Conservation (phyloP, 2,888 invertebrate genomes). For the Thymelicus acteon region DNA sequence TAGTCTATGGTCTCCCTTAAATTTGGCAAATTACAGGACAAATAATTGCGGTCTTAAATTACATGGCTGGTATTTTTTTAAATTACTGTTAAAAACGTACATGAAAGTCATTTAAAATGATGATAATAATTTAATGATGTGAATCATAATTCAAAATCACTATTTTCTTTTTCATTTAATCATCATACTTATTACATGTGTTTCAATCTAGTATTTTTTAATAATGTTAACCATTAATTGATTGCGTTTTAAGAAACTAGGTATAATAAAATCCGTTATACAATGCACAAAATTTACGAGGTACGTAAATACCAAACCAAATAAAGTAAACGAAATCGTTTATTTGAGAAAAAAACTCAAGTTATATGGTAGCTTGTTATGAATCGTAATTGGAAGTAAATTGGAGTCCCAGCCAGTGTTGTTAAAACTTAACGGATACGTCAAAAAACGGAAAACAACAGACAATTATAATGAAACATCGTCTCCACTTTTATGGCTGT, state of each 20-base stretch:
- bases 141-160: too few relatives aligned
- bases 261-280: too few relatives aligned
- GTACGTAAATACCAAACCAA: too few relatives aligned
- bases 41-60: slow-evolving; percentile 5
- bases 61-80: not conserved
- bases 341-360: not conserved
- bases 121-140: too few relatives aligned
- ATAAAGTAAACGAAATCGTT: not conserved
- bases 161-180: too few relatives aligned
- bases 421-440: slow-evolving; percentile 15
- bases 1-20: not conserved
- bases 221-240: too few relatives aligned
- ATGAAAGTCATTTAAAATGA: too few relatives aligned
- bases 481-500: slow-evolving; percentile 57
- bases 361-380: slow-evolving; percentile 6
- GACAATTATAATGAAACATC: slow-evolving; percentile 15
- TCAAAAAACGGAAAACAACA: slow-evolving; percentile 21
- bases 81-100: too few relatives aligned
- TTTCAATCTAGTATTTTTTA: too few relatives aligned
- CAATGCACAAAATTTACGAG: too few relatives aligned
- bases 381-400: slow-evolving; percentile 4
- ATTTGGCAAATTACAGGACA: not conserved
- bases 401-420: slow-evolving; percentile 3
- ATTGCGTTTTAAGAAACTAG: too few relatives aligned
- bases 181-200: too few relatives aligned